Percentiles rank a stretch among this genome's conserved stretches.
Evolutionary conservation across 2,888 invertebrate species (phyloP).

Genomic region (Acanthacorydalis orientalis): DNA sequence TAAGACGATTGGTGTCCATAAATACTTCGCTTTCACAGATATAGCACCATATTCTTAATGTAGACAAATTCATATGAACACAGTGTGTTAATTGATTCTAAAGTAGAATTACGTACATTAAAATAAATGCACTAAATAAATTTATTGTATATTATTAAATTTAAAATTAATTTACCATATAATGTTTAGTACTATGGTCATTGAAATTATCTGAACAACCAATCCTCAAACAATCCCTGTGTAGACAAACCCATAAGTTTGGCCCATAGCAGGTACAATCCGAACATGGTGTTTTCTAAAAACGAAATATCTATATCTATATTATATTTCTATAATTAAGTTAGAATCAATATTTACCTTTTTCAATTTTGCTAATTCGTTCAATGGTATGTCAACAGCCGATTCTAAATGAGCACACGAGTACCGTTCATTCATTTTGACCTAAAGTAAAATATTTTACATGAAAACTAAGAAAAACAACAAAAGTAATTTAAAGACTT

Average conservation of each 20-base stretch:
- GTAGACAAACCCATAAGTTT: slow-evolving; percentile 75
- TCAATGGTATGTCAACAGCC: slow-evolving; percentile 20
- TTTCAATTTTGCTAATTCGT: slow-evolving; percentile 17
- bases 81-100: slow-evolving; percentile 51
- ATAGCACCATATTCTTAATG: slow-evolving; percentile 79
- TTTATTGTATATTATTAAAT: no score
- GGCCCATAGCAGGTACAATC: slow-evolving; percentile 58
- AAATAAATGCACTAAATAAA: no score
- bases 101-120: slow-evolving; percentile 8
- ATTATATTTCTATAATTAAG: neutral
- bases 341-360: slow-evolving; percentile 14
- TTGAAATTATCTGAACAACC: slow-evolving; percentile 71
- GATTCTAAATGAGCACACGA: slow-evolving; percentile 20
- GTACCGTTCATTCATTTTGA: slow-evolving; percentile 10
- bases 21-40: slow-evolving; percentile 70
- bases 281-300: slow-evolving; percentile 41
- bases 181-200: slow-evolving; percentile 72
- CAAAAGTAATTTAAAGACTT: no score
- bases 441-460: neutral
- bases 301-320: slow-evolving; percentile 1
- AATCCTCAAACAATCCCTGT: slow-evolving; percentile 58
- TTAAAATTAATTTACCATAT: slow-evolving; percentile 34
- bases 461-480: no score
- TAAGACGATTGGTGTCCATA: slow-evolving; percentile 19
- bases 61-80: slow-evolving; percentile 71